Evolutionary conservation across 2,888 invertebrate genomes (phyloP).

Genomic region (Mimumesa dahlbomi): DNA sequence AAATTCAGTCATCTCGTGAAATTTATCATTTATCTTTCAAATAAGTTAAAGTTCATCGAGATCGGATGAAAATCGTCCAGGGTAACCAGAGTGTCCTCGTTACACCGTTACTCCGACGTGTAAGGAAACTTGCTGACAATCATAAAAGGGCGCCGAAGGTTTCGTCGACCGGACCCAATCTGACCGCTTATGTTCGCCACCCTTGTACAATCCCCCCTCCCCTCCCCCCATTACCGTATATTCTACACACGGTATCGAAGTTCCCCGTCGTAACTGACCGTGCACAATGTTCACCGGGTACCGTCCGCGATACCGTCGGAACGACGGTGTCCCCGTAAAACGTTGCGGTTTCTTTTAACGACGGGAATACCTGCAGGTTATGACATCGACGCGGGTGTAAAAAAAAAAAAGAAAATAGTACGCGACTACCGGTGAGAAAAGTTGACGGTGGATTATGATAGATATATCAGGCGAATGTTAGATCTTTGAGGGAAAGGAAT

Average conservation of each 20-base stretch:
- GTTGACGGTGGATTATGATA: no score
- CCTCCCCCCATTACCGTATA: not conserved
- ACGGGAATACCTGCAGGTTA: slow-evolving; percentile 16
- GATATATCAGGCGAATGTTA: no score
- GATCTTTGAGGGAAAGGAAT: no score
- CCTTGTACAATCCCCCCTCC: slow-evolving; percentile 39
- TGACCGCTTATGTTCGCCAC: slow-evolving; percentile 41
- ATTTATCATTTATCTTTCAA: no score
- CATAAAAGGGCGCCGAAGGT: slow-evolving; percentile 30
- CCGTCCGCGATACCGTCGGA: no score
- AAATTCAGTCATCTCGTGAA: no score
- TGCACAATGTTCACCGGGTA: slow-evolving; percentile 32
- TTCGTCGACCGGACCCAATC: slow-evolving; percentile 41
- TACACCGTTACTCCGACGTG: slow-evolving; percentile 12
- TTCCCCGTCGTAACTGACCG: slow-evolving; percentile 21
- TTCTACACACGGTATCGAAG: no score
- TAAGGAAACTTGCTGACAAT: slow-evolving; percentile 51
- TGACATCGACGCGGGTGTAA: not conserved
- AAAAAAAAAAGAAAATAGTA: no score
- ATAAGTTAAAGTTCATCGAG: no score
- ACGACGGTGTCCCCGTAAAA: no score
- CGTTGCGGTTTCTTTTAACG: slow-evolving; percentile 34
- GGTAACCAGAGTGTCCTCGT: slow-evolving; percentile 5
- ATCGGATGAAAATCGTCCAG: no score
- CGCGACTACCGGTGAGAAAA: no score